Conservation (phyloP, 2,797 vertebrate species). For the Jordanella pulchra region DNA sequence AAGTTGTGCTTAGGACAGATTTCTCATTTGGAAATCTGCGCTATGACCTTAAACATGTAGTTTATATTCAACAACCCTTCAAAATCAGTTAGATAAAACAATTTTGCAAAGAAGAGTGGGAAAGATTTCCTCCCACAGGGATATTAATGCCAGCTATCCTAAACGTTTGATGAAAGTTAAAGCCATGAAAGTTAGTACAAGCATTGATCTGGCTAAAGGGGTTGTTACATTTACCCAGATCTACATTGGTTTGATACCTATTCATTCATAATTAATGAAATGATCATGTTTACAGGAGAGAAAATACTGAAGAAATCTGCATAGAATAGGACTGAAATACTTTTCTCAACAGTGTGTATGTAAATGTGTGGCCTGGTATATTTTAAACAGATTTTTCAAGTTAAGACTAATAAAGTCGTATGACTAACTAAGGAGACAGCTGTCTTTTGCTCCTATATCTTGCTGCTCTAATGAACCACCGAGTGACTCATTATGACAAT, state of each 20-base stretch:
- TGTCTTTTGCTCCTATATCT: background rate
- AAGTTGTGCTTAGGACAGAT: background rate
- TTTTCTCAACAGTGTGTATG: background rate
- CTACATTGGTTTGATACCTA: background rate
- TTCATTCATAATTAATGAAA: background rate
- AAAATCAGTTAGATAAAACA: too few relatives aligned
- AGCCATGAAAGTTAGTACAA: too few relatives aligned
- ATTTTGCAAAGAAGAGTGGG: too few relatives aligned
- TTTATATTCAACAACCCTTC: background rate
- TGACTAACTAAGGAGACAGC: background rate
- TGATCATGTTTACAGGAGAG: background rate
- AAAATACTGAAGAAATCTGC: background rate
- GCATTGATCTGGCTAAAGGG: too few relatives aligned
- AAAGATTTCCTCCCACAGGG: too few relatives aligned
- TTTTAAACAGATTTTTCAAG: background rate
- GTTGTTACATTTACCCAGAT: too few relatives aligned
- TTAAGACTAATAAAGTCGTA: background rate
- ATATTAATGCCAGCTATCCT: too few relatives aligned
- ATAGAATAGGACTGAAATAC: background rate
- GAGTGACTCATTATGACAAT: background rate
- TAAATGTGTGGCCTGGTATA: too few relatives aligned
- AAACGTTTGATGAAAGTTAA: too few relatives aligned
- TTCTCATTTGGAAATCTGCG: background rate
- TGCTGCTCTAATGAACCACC: constrained; percentile 9
- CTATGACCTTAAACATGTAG: background rate